These are phyloP conservation scores for Pterocles burchelli DNA, from an alignment of 2,113 vertebrate genomes.

Conservation along the genomic window DNA sequence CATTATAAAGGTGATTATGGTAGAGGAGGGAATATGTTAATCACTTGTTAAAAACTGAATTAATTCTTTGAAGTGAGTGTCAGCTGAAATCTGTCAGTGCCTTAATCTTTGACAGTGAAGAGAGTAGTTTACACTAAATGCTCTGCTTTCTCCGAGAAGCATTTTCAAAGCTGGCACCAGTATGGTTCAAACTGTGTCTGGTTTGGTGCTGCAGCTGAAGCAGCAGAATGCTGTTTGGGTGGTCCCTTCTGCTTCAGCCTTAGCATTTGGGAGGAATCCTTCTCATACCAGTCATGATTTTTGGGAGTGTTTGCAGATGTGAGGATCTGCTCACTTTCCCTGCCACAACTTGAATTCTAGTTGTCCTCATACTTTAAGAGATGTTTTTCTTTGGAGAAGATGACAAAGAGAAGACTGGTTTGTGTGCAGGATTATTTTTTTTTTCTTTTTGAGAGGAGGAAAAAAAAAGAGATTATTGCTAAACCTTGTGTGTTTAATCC, in stretches of 20 bases:
- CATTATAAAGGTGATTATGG: not conserved
- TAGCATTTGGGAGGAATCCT: not conserved
- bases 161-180: not conserved
- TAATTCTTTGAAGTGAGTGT: not conserved
- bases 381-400: not conserved
- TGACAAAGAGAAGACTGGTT: not conserved
- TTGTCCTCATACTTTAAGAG: no score
- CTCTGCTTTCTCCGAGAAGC: not conserved
- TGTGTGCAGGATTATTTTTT: not conserved
- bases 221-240: not conserved
- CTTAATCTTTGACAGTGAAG: not conserved
- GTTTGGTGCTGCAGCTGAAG: not conserved
- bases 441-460: no score
- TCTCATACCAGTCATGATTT: not conserved
- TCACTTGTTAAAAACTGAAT: not conserved
- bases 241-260: not conserved
- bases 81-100: not conserved
- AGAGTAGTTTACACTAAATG: not conserved
- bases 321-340: not conserved
- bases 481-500: slow-evolving; percentile 58
- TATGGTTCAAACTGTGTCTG: not conserved
- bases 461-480: not conserved
- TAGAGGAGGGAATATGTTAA: not conserved
- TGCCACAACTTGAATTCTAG: not conserved
- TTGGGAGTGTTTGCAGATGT: not conserved